Base-by-base conservation (phyloP, 1,140 invertebrate genomes). In the Cydia splendana region DNA sequence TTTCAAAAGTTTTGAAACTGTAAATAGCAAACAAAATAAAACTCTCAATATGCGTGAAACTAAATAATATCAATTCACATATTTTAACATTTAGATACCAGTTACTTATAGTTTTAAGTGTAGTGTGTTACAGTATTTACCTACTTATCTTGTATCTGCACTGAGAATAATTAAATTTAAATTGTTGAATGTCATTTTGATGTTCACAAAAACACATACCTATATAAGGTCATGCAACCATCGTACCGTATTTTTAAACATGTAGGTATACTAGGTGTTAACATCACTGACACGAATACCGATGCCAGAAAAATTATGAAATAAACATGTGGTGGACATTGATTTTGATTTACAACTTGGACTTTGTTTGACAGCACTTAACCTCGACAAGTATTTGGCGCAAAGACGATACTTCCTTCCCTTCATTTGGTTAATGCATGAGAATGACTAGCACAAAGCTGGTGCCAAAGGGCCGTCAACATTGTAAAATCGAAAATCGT, bases 271-370 rank as follows among this genome's bases (percentile, higher is more conserved):
- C 6, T 24, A 62, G 57, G 57, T 20, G 57, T 62, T 62, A 24
- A 12, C 18, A 62, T 2, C 9, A 24, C 57, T 62, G 9, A 62
- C 57, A 24, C 9, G 7, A 24, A 62, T 62, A 20, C 20, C 18
- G 15, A 24, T 62, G 57, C 57, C 57, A 62, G 57, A 62, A 20
- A 62, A 62, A 62, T 62, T 62, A 62, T 62, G 20, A 62, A 20
- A 62, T 4, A 53, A 18, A 53, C 20, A 24, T 24, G 57, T 62
- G 20, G 20, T 62, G 10, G 57, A 24, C 57, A 62, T 62, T 62
- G 57, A 38, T 71, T 71, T 10, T 38, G 67, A 69, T 69, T 69
- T 69, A 69, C 30, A 69, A 69, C 30, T 24, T 38, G 65, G 65
- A 69, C 65, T 34, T 38, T 38, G 65, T 38, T 69, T 69, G 30